Conservation (phyloP, 2,113 vertebrate genomes). For the Gallinago undulata region DNA sequence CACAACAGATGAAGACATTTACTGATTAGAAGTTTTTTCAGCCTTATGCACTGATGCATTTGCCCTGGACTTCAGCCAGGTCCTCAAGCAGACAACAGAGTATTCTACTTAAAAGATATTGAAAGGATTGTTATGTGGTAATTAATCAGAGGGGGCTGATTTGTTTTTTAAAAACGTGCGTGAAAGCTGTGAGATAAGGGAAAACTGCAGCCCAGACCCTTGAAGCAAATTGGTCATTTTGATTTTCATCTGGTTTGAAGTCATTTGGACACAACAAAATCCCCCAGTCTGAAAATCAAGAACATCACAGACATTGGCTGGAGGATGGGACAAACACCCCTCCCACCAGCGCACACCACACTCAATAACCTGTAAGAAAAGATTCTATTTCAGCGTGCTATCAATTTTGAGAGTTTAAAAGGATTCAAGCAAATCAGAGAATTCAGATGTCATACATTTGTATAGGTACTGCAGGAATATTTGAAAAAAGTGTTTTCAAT, state of each 20-base stretch:
- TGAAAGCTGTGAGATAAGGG: background rate
- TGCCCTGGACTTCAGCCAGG: background rate
- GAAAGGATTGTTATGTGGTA: background rate
- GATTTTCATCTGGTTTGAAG: background rate
- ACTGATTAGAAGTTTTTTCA: background rate
- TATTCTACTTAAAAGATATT: background rate
- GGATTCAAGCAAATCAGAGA: background rate
- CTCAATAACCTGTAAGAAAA: background rate
- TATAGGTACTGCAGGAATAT: background rate
- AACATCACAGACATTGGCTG: background rate
- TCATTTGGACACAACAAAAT: background rate
- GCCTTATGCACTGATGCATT: background rate
- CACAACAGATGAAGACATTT: background rate
- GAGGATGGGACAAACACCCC: accelerated
- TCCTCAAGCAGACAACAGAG: background rate
- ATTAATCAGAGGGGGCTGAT: background rate
- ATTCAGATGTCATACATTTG: background rate
- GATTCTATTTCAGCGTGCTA: background rate
- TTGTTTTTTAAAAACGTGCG: background rate
- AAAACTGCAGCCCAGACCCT: background rate
- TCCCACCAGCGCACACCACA: accelerated
- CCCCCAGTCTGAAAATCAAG: background rate
- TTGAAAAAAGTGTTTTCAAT: background rate
- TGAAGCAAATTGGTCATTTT: background rate
- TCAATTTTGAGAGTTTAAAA: background rate